Conservation (phyloP, 2,888 invertebrate species). For the Troides oblongomaculatus region DNA sequence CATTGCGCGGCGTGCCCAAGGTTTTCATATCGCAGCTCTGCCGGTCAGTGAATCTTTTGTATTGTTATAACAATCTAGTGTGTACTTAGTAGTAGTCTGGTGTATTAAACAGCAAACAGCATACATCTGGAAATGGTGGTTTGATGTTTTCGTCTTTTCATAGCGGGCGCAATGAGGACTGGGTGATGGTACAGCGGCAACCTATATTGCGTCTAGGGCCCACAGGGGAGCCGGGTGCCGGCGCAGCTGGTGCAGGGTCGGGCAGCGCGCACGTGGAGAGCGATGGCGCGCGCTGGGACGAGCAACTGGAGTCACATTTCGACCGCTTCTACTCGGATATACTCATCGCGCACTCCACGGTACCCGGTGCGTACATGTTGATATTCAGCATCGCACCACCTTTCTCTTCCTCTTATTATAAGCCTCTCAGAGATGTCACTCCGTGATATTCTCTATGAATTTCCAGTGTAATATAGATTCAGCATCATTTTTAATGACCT, state of each 20-base stretch:
- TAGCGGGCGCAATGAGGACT: slow-evolving; percentile 48
- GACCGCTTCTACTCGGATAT: slow-evolving; percentile 77
- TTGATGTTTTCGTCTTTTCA: no score
- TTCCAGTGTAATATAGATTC: no score
- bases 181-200: slow-evolving; percentile 36
- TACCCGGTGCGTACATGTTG: slow-evolving; percentile 63
- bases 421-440: no score
- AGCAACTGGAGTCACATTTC: slow-evolving; percentile 16
- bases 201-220: slow-evolving; percentile 47
- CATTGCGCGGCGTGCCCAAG: slow-evolving; percentile 82
- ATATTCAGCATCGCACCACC: no score
- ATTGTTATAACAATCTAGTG: no score
- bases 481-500: no score
- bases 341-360: slow-evolving; percentile 83
- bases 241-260: slow-evolving; percentile 35
- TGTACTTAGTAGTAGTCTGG: no score
- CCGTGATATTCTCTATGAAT: no score
- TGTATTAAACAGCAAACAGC: no score
- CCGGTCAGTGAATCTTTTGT: slow-evolving; percentile 57
- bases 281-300: slow-evolving; percentile 46
- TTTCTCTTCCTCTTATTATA: no score
- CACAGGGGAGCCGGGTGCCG: slow-evolving; percentile 28
- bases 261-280: slow-evolving; percentile 37
- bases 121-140: no score
- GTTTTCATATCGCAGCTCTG: slow-evolving; percentile 87